Percentiles rank a stretch among this genome's conserved stretches.
These are phyloP conservation scores for Euplexia lucipara DNA, from an alignment of 2,888 invertebrate genomes.

Conservation along the genomic window DNA sequence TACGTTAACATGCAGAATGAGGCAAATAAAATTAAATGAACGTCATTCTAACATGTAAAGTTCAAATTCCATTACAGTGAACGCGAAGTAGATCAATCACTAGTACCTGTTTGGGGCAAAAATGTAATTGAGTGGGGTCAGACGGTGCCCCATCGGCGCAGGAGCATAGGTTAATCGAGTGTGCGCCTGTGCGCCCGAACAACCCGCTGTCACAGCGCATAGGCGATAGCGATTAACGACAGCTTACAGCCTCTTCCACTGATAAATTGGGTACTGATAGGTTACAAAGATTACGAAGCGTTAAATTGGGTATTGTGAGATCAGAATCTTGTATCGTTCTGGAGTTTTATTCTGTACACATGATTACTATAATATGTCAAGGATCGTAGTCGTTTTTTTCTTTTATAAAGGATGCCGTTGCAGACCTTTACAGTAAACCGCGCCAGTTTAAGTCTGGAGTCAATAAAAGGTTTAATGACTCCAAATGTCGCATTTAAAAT, in stretches of 20 bases:
- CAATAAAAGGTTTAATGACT: slow-evolving; percentile 44
- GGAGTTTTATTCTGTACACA: slow-evolving; percentile 6
- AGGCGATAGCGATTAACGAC: slow-evolving; percentile 65
- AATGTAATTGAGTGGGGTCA: slow-evolving; percentile 83
- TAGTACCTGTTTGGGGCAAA: slow-evolving; percentile 75
- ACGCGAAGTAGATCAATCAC: slow-evolving; percentile 78
- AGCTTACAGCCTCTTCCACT: slow-evolving; percentile 38
- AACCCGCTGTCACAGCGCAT: slow-evolving; percentile 58
- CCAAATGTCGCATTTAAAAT: slow-evolving; percentile 43
- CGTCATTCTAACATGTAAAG: slow-evolving; percentile 24
- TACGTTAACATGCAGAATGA: no score
- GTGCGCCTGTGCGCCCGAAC: slow-evolving; percentile 74
- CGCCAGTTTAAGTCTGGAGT: slow-evolving; percentile 4
- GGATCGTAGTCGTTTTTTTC: not conserved
- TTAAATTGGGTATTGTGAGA: slow-evolving; percentile 44
- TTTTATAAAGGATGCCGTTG: not conserved
- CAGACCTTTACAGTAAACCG: slow-evolving; percentile 1
- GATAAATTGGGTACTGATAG: slow-evolving; percentile 53
- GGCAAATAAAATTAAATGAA: no score
- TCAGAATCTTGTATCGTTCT: slow-evolving; percentile 30
- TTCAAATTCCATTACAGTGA: slow-evolving; percentile 52
- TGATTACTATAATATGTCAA: not conserved
- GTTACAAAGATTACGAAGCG: slow-evolving; percentile 43
- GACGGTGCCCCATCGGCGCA: slow-evolving; percentile 75
- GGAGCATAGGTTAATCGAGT: slow-evolving; percentile 86